Percentiles rank a stretch among this genome's conserved stretches.
phyloP scores from a whole-genome alignment of 2,888 invertebrate genomes.

The Unio delphinus region DNA sequence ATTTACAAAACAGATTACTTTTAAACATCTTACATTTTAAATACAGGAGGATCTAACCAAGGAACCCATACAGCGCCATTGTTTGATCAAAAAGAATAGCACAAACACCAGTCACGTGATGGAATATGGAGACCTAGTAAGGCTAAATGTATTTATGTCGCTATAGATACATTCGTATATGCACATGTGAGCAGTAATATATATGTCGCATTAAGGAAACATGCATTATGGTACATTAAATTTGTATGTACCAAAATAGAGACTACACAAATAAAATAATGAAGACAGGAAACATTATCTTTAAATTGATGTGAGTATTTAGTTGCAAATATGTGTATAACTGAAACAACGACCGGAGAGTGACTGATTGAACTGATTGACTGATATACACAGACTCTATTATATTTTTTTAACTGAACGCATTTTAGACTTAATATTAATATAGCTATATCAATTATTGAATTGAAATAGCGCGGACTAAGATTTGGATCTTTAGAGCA shows the following conservation, averaged over 20 bases:
- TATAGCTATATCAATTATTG: no score
- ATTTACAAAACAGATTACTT: background rate
- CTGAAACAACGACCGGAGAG: no score
- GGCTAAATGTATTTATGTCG: background rate
- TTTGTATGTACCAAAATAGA: background rate
- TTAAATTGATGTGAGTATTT: no score
- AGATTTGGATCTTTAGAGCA: no score
- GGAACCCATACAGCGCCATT: constrained; percentile 75
- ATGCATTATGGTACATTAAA: background rate
- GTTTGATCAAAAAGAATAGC: constrained; percentile 73
- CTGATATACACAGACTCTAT: no score
- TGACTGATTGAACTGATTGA: no score
- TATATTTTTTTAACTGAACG: no score
- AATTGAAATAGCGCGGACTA: no score
- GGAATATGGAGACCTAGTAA: constrained; percentile 75
- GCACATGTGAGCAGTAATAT: background rate
- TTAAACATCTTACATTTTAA: background rate
- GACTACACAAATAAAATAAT: no score
- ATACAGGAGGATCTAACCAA: constrained; percentile 72
- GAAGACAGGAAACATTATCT: no score
- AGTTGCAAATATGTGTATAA: no score
- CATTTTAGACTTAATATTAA: no score
- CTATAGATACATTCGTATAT: background rate
- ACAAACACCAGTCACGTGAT: constrained; percentile 76
- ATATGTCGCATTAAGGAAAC: background rate